These are phyloP conservation scores for Agrypnus murinus DNA, from an alignment of 2,888 invertebrate species.

Conservation along the genomic window DNA sequence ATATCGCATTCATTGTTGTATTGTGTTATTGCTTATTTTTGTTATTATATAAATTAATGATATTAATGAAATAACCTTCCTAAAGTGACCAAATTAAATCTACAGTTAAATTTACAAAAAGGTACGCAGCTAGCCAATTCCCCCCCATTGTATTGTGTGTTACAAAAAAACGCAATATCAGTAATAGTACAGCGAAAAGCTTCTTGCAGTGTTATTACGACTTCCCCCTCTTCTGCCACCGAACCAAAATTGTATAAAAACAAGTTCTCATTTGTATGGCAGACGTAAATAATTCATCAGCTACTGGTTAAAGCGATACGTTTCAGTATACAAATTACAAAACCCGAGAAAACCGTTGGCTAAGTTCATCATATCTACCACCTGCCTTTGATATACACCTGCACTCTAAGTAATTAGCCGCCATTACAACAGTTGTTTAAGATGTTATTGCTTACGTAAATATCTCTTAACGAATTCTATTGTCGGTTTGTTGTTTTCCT, in stretches of 20 bases:
- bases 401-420: slow-evolving; percentile 46
- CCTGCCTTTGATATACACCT: slow-evolving; percentile 48
- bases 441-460: slow-evolving; percentile 11
- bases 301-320: slow-evolving; percentile 41
- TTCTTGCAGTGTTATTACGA: no score
- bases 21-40: no score
- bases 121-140: no score
- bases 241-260: slow-evolving; percentile 16
- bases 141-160: no score
- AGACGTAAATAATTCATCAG: slow-evolving; percentile 47
- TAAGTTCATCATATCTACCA: slow-evolving; percentile 44
- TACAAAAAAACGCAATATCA: no score
- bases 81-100: no score
- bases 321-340: slow-evolving; percentile 37
- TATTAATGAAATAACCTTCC: no score
- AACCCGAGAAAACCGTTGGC: slow-evolving; percentile 49
- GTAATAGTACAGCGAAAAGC: no score
- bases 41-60: no score
- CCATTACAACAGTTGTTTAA: slow-evolving; percentile 43
- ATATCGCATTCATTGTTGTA: no score
- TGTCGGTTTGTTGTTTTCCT: neutral
- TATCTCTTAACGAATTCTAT: slow-evolving; percentile 17
- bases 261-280: slow-evolving; percentile 41
- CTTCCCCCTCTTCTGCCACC: no score
- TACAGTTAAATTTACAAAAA: no score